Evolutionary conservation across 1,140 invertebrate species (phyloP).

Genomic region (Scaptomyza hsui): DNA sequence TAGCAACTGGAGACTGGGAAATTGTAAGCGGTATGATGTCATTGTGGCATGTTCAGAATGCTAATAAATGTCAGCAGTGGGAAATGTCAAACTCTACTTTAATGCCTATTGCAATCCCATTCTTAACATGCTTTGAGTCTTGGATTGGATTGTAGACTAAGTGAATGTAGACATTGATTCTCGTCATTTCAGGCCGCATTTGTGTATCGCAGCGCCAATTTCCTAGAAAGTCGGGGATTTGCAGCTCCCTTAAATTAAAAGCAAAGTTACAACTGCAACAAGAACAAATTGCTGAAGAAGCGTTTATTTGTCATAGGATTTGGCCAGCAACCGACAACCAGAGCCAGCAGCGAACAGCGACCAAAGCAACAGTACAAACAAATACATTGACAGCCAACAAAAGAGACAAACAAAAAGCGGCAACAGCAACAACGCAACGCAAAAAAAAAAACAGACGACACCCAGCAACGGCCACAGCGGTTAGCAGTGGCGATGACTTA

Average conservation of each 20-base stretch:
- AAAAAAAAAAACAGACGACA: constrained; percentile 20
- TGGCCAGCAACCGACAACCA: constrained; percentile 40
- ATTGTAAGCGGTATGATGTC: too few relatives aligned
- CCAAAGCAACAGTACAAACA: constrained; percentile 76
- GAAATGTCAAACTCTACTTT: too few relatives aligned
- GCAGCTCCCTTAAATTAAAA: constrained; percentile 70
- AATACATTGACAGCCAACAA: constrained; percentile 32
- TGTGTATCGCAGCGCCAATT: constrained; percentile 29
- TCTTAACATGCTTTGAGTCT: too few relatives aligned
- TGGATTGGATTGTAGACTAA: too few relatives aligned
- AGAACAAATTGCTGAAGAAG: constrained; percentile 70
- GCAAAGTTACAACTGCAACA: constrained; percentile 59
- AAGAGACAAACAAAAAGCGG: constrained; percentile 17
- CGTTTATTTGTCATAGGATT: constrained; percentile 80
- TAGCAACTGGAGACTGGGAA: too few relatives aligned
- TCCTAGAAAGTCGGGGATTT: constrained; percentile 41
- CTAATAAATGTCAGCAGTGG: too few relatives aligned
- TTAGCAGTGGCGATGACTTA: constrained; percentile 80
- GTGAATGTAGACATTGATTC: too few relatives aligned
- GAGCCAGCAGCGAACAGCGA: constrained; percentile 32
- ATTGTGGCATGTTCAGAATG: too few relatives aligned
- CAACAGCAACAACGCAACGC: constrained; percentile 1
- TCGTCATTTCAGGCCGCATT: background rate
- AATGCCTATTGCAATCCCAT: too few relatives aligned
- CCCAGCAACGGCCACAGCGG: constrained; percentile 64